Base-by-base conservation (phyloP, 2,113 vertebrate genomes). In the Ailuropoda melanoleuca region DNA sequence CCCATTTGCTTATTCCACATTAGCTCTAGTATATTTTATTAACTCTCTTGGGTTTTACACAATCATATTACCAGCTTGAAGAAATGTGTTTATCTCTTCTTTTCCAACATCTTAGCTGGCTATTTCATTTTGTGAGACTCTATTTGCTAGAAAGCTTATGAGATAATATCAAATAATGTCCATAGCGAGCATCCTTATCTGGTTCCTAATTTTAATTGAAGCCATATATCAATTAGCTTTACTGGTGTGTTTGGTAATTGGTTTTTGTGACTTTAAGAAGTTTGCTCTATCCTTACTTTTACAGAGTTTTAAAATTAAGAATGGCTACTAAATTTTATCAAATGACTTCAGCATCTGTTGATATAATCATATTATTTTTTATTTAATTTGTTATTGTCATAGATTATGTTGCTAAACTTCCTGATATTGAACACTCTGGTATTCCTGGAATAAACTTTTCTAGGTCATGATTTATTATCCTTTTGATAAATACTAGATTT, bases 161-260 rank as follows among this genome's bases (percentile, higher is more conserved):
- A 95, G 78, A 95, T 46, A 81, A 75, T 60, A 70, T 48, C 72
- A 74, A 89, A 56, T 68, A 78, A 95, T 68, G n/a, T 58, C 29
- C 14, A 81, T 83, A 91, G 37, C 29, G 78, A 90, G n/a, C 50
- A 84, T 83, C 46, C 74, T 91, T 97, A 95, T 89, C 72, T 74
- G 46, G 68, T 60, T 95, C 19, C 60, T 95, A 96, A 84, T 89
- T 97, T 97, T 97, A 95, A 94, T 85, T 97, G 70, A 95, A 97
- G 92, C 39, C 55, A 92, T 58, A 77, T 92, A 90, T 92, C 93
- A 94, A 23, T 97, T 93, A 97, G 55, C 75, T 85, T 93, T 95
- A 74, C 55, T 91, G 17, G 75, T 75, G 31, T 58, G 56, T 85
- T 78, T 85, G 60, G 62, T 93, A 96, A 95, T 72, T 91, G 68